These are phyloP conservation scores for Portunus trituberculatus DNA, from an alignment of 1,140 invertebrate species.

Conservation along the genomic window DNA sequence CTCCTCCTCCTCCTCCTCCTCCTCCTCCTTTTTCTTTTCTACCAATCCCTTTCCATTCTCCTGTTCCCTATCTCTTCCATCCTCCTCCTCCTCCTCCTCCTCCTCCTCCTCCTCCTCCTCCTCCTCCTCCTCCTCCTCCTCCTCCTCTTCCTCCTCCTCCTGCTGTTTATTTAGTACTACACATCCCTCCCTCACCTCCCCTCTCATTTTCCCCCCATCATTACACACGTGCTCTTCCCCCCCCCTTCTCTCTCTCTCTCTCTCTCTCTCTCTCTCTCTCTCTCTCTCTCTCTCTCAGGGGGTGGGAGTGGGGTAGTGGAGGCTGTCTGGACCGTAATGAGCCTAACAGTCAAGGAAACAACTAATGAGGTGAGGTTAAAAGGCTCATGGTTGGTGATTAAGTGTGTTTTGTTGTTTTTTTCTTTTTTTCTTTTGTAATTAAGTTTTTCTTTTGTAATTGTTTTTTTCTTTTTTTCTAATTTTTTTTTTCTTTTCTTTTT, in stretches of 20 bases:
- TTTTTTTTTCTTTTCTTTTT: too few species aligned
- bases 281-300: too few species aligned
- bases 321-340: not conserved
- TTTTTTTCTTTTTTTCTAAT: too few species aligned
- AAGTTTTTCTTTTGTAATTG: too few species aligned
- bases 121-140: not conserved
- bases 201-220: not conserved
- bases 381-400: not conserved
- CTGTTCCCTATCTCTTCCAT: too few species aligned
- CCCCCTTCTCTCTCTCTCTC: too few species aligned
- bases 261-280: too few species aligned
- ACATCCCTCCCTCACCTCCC: not conserved
- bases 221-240: not conserved
- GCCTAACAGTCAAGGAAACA: not conserved
- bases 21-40: not conserved
- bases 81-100: too few species aligned
- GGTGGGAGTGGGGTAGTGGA: too few species aligned
- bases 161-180: not conserved
- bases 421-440: not conserved
- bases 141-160: not conserved
- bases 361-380: not conserved
- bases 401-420: not conserved
- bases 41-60: too few species aligned
- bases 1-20: constrained; percentile 18
- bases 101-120: not conserved